phyloP scores from a whole-genome alignment of 2,888 invertebrate genomes.

The Drosophila neotestacea region DNA sequence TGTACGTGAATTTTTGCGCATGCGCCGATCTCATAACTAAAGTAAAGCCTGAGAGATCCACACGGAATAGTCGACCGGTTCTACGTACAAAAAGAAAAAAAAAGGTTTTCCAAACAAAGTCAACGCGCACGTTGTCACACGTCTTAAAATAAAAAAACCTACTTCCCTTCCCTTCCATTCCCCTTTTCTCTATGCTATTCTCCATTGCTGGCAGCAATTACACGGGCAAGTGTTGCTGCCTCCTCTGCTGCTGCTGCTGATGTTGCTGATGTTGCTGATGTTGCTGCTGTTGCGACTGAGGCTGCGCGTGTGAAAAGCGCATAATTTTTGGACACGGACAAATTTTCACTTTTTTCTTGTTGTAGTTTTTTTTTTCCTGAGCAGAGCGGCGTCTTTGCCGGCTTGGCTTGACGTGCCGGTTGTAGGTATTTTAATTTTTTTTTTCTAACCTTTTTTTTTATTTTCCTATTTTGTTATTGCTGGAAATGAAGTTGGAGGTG shows the following conservation, averaged over 20 bases:
- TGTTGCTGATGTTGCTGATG: slow-evolving; percentile 2
- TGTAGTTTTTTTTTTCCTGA: slow-evolving; percentile 35
- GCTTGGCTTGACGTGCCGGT: slow-evolving; percentile 44
- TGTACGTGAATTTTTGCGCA: slow-evolving; percentile 46
- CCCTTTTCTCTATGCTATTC: background rate
- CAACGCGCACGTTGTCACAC: slow-evolving; percentile 62
- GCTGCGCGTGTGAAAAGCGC: slow-evolving; percentile 82
- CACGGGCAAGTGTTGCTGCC: slow-evolving; percentile 60
- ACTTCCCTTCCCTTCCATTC: background rate
- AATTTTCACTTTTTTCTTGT: slow-evolving; percentile 77
- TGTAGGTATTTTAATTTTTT: slow-evolving; percentile 56
- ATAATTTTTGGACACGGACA: slow-evolving; percentile 82
- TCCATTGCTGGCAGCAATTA: slow-evolving; percentile 53
- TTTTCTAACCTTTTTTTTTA: slow-evolving; percentile 30
- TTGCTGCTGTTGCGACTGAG: slow-evolving; percentile 18
- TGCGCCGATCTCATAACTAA: slow-evolving; percentile 36
- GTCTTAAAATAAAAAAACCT: slow-evolving; percentile 27
- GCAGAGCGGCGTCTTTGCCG: slow-evolving; percentile 53
- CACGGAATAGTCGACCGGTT: slow-evolving; percentile 59
- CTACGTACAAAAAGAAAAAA: slow-evolving; percentile 26
- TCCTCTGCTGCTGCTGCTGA: slow-evolving; percentile 10
- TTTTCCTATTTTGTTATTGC: slow-evolving; percentile 14
- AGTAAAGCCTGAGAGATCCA: slow-evolving; percentile 44
- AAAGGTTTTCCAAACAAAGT: slow-evolving; percentile 57
- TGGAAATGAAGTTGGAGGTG: slow-evolving; percentile 3